Evolutionary conservation across 1,140 invertebrate genomes (phyloP).

Genomic region (Melanaphis sacchari): DNA sequence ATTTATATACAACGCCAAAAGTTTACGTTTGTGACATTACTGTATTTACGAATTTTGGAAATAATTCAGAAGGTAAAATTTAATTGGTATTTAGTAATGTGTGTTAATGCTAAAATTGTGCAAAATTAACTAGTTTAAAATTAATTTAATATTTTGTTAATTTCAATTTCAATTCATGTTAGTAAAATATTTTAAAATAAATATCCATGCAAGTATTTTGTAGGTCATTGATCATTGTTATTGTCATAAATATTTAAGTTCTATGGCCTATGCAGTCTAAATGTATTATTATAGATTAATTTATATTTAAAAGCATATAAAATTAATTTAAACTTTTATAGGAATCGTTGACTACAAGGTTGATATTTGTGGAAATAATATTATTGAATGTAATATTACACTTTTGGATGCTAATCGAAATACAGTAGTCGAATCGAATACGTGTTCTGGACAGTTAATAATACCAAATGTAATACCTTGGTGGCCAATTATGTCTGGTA

Average conservation of each 20-base stretch:
- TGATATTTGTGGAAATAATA: slow-evolving; percentile 34
- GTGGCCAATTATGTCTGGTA: slow-evolving; percentile 52
- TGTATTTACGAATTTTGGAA: slow-evolving; percentile 73
- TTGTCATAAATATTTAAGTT: neutral
- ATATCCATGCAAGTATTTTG: neutral
- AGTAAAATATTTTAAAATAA: neutral
- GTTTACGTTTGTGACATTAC: slow-evolving; percentile 85
- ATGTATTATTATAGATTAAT: neutral
- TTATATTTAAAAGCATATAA: neutral
- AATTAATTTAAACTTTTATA: neutral
- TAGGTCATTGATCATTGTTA: neutral
- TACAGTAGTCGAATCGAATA: neutral
- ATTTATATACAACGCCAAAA: slow-evolving; percentile 84
- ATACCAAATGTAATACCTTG: slow-evolving; percentile 33
- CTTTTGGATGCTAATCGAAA: slow-evolving; percentile 38
- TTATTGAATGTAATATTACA: neutral
- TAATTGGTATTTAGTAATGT: neutral
- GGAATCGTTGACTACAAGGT: slow-evolving; percentile 36
- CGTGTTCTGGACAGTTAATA: slow-evolving; percentile 26
- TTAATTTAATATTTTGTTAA: neutral
- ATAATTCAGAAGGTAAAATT: slow-evolving; percentile 42
- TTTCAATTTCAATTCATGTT: neutral
- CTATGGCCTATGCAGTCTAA: neutral
- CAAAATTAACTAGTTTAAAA: neutral
- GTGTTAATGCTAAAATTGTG: neutral